These are phyloP conservation scores for Progne subis DNA, from an alignment of 2,113 vertebrate species.

Conservation along the genomic window DNA sequence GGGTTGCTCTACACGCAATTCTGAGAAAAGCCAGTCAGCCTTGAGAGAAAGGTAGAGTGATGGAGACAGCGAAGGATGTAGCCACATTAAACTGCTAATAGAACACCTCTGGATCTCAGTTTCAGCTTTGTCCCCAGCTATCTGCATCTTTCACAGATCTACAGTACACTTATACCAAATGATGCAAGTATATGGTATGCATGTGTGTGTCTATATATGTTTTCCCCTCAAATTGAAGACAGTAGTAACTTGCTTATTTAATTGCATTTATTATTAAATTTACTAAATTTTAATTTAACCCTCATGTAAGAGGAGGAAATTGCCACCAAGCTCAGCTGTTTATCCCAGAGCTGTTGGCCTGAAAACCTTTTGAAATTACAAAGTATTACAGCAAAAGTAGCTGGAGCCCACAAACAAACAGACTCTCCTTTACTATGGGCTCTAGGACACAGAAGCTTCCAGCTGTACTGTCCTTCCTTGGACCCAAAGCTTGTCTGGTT, in stretches of 20 bases:
- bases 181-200: too few relatives aligned
- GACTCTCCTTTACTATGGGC: not conserved
- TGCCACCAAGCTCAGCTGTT: not conserved
- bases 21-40: not conserved
- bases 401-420: not conserved
- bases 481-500: not conserved
- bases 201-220: accelerated
- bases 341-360: not conserved
- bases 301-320: not conserved
- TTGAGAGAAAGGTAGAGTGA: not conserved
- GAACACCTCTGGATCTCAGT: not conserved
- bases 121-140: not conserved
- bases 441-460: not conserved
- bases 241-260: not conserved
- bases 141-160: not conserved
- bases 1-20: not conserved
- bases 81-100: not conserved
- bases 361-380: not conserved
- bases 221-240: not conserved
- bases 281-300: not conserved
- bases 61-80: not conserved
- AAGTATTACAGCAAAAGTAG: not conserved
- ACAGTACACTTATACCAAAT: not conserved
- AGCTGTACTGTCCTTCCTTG: not conserved
- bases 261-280: not conserved